phyloP scores from a whole-genome alignment of 2,888 invertebrate genomes.

The Acleris sparsana region DNA sequence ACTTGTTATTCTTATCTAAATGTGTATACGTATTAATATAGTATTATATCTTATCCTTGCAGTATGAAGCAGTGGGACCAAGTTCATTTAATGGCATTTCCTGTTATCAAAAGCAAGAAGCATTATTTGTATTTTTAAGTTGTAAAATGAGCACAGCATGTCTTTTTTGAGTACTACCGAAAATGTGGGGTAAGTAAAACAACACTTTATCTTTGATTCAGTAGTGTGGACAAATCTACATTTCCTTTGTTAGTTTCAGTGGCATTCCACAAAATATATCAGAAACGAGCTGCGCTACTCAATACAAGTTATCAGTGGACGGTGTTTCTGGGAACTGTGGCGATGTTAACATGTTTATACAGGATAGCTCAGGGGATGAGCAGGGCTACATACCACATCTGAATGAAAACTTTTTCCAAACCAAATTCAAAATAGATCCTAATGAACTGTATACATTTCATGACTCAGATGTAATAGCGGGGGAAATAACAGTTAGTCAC shows the following conservation, averaged over 20 bases:
- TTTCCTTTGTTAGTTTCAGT: slow-evolving; percentile 64
- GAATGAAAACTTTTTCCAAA: slow-evolving; percentile 74
- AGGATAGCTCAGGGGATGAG: slow-evolving; percentile 73
- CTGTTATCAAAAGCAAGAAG: slow-evolving; percentile 48
- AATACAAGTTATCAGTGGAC: slow-evolving; percentile 79
- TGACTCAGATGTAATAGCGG: slow-evolving; percentile 77
- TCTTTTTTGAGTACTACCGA: slow-evolving; percentile 82
- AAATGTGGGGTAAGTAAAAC: slow-evolving; percentile 77
- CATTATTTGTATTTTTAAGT: slow-evolving; percentile 63
- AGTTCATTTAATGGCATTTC: slow-evolving; percentile 58
- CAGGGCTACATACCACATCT: slow-evolving; percentile 72
- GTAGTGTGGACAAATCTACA: slow-evolving; percentile 7
- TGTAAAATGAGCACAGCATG: slow-evolving; percentile 80
- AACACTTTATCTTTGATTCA: slow-evolving; percentile 5
- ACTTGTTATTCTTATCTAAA: slow-evolving; percentile 33
- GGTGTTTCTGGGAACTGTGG: slow-evolving; percentile 69
- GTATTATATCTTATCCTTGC: slow-evolving; percentile 47
- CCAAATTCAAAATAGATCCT: slow-evolving; percentile 80
- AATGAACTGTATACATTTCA: slow-evolving; percentile 80
- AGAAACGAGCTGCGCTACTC: slow-evolving; percentile 78
- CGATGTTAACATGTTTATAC: slow-evolving; percentile 75
- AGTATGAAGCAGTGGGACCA: slow-evolving; percentile 77
- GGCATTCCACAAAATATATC: slow-evolving; percentile 81
- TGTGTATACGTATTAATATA: slow-evolving; percentile 40
- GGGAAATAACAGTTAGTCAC: slow-evolving; percentile 77